phyloP scores from a whole-genome alignment of 2,888 invertebrate genomes.

The Lycaena phlaeas region DNA sequence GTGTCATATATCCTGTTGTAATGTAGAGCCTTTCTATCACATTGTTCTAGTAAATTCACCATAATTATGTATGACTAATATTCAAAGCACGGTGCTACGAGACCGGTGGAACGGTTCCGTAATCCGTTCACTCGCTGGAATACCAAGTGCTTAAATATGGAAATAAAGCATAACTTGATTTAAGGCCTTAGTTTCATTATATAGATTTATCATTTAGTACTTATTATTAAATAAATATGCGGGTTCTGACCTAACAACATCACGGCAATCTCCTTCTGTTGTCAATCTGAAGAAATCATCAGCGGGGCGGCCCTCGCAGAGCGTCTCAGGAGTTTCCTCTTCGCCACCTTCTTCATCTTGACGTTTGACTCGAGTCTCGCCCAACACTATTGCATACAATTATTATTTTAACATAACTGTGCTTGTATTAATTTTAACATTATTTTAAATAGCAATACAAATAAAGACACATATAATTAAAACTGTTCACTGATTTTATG shows the following conservation, averaged over 20 bases:
- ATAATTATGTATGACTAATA: constrained; percentile 29
- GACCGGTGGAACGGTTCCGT: no score
- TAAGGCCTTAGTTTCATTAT: background rate
- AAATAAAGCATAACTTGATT: constrained; percentile 21
- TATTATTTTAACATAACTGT: background rate
- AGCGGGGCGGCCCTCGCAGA: constrained; percentile 89
- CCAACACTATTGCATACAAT: constrained; percentile 42
- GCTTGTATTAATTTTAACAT: no score
- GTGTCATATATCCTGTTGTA: background rate
- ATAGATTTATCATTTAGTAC: background rate
- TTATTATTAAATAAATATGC: background rate
- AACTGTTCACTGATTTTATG: background rate
- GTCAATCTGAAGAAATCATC: constrained; percentile 93
- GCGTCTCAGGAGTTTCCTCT: constrained; percentile 82
- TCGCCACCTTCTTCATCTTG: constrained; percentile 79
- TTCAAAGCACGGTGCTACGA: constrained; percentile 51
- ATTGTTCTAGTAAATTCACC: background rate
- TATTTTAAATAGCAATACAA: no score
- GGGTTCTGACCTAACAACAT: constrained; percentile 87
- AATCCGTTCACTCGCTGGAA: constrained; percentile 48
- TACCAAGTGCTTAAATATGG: constrained; percentile 49
- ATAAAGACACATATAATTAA: no score
- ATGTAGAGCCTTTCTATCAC: background rate
- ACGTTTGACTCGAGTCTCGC: constrained; percentile 68
- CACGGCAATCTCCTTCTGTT: constrained; percentile 90